Evolutionary conservation across 2,113 vertebrate species (phyloP), one percentile per base, ranked within the genome.

Genomic region (Chroicocephalus ridibundus): DNA sequence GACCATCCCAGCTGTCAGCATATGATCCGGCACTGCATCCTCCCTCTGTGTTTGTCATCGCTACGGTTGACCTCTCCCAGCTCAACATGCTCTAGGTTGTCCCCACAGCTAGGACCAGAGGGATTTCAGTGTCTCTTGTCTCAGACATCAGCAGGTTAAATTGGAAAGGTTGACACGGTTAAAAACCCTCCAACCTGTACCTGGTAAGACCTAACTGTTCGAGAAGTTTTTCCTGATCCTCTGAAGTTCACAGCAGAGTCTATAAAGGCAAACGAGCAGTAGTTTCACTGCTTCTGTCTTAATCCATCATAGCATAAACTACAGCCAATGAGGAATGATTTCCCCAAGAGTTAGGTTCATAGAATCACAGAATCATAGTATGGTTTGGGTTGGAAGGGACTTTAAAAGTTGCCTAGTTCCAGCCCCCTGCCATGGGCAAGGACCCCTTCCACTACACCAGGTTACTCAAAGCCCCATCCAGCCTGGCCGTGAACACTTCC

Each of bases 11-110:
- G 19, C 17, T 76, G 13, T 25, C 75, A 90, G 26, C 4, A 1
- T 44, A 40, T 10, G 22, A 6, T 27, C 20, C 15, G 10, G 36
- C 8, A 42, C 21, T 0, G 0, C 20, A 65, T 44, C 36, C 13
- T 82, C 15, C 24, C 12, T 8, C 36, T 31, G 19, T 32, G 11
- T 11, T 31, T 44, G 11, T 36, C 34, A 57, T 6, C 4, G 24
- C 22, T 11, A 22, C 0, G 0, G 10, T 20, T 2, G 4, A 2
- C 13, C 6, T 83, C 27, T 38, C 10, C 10, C 22, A 16, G 25
- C 10, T 74, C 54, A 74, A 9, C 14, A 32, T 10, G 10, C 11
- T 42, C 46, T 19, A 75, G 52, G 16, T 6, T 65, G 31, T 25
- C 27, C 11, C 32, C 3, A 3, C 5, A 82, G 61, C 25, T 55